Evolutionary conservation across 2,888 invertebrate species (phyloP).

Genomic region (Caenorhabditis sp.): DNA sequence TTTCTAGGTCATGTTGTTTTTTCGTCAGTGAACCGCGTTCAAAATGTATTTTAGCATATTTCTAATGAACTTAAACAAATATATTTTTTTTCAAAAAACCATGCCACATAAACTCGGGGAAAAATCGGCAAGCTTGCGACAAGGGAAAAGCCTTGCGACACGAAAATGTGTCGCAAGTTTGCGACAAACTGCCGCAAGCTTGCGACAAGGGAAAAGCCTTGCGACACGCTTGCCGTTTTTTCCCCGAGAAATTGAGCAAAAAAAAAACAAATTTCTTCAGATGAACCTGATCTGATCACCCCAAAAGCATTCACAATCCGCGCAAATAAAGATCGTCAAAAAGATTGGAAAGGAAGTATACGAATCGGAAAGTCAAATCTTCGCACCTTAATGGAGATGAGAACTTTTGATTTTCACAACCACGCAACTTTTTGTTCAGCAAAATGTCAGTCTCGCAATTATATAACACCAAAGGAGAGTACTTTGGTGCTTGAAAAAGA

Average conservation of each 20-base stretch:
- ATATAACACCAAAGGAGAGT: constrained; percentile 60
- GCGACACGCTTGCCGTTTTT: no score
- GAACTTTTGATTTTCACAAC: constrained; percentile 72
- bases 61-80: no score
- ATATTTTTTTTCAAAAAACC: no score
- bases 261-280: constrained; percentile 2
- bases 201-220: no score
- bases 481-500: not conserved
- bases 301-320: constrained; percentile 73
- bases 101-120: no score
- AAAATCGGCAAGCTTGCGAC: no score
- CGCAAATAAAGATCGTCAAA: constrained; percentile 73
- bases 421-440: constrained; percentile 73
- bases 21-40: no score
- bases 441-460: constrained; percentile 72
- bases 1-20: no score
- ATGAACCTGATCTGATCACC: constrained; percentile 68
- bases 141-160: no score
- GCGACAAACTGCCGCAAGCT: no score
- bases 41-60: no score
- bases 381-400: constrained; percentile 72
- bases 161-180: no score
- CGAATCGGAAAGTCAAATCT: constrained; percentile 71
- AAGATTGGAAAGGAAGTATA: constrained; percentile 74
- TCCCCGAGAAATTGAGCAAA: constrained; percentile 1